Conservation (phyloP, 2,113 vertebrate genomes). For the Lampris megalopsis region DNA sequence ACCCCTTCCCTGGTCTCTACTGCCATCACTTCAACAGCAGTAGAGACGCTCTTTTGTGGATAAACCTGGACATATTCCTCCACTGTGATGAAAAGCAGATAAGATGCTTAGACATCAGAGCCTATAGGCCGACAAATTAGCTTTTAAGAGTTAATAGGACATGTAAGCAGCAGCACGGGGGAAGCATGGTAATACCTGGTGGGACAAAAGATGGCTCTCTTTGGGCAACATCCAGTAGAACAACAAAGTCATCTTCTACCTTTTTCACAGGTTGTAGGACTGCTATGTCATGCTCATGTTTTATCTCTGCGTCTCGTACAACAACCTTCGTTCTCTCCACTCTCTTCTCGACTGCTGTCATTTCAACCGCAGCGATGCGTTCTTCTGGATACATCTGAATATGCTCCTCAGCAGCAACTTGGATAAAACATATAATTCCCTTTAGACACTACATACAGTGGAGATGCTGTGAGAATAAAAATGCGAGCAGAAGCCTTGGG, state of each 20-base stretch:
- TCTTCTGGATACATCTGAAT: constrained; percentile 8
- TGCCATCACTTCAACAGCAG: neutral
- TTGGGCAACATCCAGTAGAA: constrained; percentile 4
- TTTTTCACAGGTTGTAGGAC: constrained; percentile 9
- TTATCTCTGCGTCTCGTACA: neutral
- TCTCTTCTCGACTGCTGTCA: constrained; percentile 7
- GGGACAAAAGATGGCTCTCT: constrained; percentile 7
- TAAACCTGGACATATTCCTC: neutral
- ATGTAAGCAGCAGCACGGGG: neutral
- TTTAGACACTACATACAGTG: neutral
- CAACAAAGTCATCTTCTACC: constrained; percentile 41
- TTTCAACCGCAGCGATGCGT: constrained; percentile 9
- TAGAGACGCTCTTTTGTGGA: neutral
- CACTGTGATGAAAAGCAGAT: neutral
- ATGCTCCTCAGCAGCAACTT: constrained; percentile 32
- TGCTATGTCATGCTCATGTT: neutral
- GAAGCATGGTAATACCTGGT: neutral
- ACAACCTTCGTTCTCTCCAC: constrained; percentile 15
- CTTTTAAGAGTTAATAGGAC: neutral
- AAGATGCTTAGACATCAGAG: neutral
- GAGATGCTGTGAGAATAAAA: neutral
- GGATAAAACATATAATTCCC: neutral
- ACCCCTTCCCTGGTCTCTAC: neutral
- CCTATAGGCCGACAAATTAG: neutral
- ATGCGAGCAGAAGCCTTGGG: neutral